Evolutionary conservation across 1,140 invertebrate genomes (phyloP).

Genomic region (Musca vetustissima): DNA sequence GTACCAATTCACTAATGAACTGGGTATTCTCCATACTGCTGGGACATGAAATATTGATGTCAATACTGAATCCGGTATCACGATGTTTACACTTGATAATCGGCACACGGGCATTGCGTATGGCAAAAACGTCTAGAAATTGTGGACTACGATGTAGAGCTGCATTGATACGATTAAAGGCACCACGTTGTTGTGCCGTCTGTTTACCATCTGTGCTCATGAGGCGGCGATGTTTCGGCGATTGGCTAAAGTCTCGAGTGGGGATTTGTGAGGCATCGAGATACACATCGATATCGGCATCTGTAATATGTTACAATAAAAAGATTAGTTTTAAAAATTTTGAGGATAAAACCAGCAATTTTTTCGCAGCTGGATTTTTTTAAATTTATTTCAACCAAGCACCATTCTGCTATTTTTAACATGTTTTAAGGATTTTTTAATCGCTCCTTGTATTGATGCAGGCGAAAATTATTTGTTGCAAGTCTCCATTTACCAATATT

Average conservation of each 20-base stretch:
- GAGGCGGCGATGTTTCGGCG: not conserved
- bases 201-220: not conserved
- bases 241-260: not conserved
- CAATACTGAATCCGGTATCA: slow-evolving; percentile 38
- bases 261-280: slow-evolving; percentile 27
- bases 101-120: slow-evolving; percentile 45
- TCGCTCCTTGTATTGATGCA: too few species aligned
- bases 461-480: too few species aligned
- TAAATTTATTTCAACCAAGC: too few species aligned
- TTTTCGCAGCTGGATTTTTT: too few species aligned
- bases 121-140: slow-evolving; percentile 38
- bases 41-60: slow-evolving; percentile 46
- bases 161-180: slow-evolving; percentile 33
- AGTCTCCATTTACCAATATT: too few species aligned
- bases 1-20: slow-evolving; percentile 38
- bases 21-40: slow-evolving; percentile 43
- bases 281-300: slow-evolving; percentile 48
- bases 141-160: slow-evolving; percentile 34
- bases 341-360: not conserved
- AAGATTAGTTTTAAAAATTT: not conserved
- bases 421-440: too few species aligned
- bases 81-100: slow-evolving; percentile 47
- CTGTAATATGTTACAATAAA: too few species aligned
- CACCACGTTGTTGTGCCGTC: not conserved
- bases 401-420: too few species aligned